Conservation (phyloP, 2,797 vertebrate species). For the Coranthus polyacanthus region DNA sequence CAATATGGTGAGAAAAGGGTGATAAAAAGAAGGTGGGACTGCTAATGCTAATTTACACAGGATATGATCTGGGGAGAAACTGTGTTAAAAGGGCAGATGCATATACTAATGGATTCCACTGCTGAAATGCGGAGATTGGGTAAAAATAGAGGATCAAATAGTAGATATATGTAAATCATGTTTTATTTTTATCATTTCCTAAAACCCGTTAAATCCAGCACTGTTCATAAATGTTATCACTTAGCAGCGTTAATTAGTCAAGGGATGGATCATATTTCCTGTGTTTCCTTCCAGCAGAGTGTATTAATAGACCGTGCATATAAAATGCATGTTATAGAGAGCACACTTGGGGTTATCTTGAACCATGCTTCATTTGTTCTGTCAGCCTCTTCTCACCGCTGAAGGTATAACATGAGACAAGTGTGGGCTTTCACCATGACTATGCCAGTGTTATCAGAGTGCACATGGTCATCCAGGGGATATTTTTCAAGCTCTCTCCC, state of each 20-base stretch:
- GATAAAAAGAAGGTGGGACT: background rate
- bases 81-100: background rate
- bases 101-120: too few species aligned
- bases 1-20: background rate
- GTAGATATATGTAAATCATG: too few species aligned
- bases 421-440: background rate
- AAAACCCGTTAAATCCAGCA: background rate
- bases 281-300: conserved; percentile 46
- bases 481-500: conserved; percentile 7
- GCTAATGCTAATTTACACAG: background rate
- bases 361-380: conserved; percentile 30
- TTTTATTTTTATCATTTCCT: background rate
- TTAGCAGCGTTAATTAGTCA: conserved; percentile 9
- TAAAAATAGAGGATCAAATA: too few species aligned
- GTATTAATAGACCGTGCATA: conserved; percentile 53
- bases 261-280: conserved; percentile 29
- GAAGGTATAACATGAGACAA: conserved; percentile 6
- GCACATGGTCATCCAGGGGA: conserved; percentile 14
- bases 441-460: conserved; percentile 21
- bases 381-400: conserved; percentile 9
- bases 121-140: too few species aligned
- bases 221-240: conserved; percentile 17
- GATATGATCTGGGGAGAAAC: background rate
- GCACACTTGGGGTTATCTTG: conserved; percentile 30
- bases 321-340: conserved; percentile 32